These are phyloP conservation scores for Nibea coibor DNA, from an alignment of 2,113 vertebrate genomes.

Conservation along the genomic window DNA sequence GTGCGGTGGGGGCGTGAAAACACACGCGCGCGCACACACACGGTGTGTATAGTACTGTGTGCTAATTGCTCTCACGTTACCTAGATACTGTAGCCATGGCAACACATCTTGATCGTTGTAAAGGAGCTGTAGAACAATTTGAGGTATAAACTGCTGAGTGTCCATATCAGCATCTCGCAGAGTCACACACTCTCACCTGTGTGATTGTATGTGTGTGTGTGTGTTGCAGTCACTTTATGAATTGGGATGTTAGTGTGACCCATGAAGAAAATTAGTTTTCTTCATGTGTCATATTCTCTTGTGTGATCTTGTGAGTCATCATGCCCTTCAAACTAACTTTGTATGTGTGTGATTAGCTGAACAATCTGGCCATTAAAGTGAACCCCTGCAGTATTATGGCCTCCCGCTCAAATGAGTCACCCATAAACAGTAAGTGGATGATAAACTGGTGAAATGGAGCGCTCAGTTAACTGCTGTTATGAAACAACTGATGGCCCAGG, in stretches of 20 bases:
- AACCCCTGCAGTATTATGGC: slow-evolving; percentile 29
- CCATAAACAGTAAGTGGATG: slow-evolving; percentile 50
- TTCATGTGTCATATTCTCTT: background rate
- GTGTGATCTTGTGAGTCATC: background rate
- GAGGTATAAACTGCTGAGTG: slow-evolving; percentile 31
- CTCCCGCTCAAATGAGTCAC: slow-evolving; percentile 33
- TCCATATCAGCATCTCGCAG: background rate
- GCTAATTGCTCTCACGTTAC: slow-evolving; percentile 60
- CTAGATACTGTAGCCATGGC: slow-evolving; percentile 65
- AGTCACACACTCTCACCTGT: no score
- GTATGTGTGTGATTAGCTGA: slow-evolving; percentile 13
- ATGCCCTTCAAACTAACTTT: slow-evolving; percentile 25
- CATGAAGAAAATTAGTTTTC: no score
- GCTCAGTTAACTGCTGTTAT: slow-evolving; percentile 37
- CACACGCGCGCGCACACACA: background rate
- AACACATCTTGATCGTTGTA: slow-evolving; percentile 53
- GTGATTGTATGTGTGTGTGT: background rate
- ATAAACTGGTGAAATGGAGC: slow-evolving; percentile 54
- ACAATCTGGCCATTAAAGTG: slow-evolving; percentile 26
- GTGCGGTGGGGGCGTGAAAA: slow-evolving; percentile 5
- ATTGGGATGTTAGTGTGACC: no score
- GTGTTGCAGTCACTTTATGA: background rate
- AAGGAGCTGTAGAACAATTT: slow-evolving; percentile 32
- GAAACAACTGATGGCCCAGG: background rate
- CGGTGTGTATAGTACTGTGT: slow-evolving; percentile 2